Base-by-base conservation (phyloP, 2,113 vertebrate genomes). In the Lutjanus erythropterus region DNA sequence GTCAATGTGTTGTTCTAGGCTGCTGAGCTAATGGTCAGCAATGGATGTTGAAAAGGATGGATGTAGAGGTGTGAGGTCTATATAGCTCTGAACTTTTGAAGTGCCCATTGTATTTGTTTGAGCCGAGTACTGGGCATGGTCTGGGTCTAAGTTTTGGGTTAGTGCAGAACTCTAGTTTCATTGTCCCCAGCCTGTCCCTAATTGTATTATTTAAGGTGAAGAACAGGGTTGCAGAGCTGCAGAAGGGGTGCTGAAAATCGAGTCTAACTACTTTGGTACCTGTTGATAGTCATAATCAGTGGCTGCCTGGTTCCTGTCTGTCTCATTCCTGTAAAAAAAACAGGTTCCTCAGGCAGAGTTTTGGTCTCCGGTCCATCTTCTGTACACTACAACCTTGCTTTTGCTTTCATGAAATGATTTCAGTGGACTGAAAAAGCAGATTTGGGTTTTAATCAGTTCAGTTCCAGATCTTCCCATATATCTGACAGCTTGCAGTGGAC, bases 251-350 rank as follows among this genome's bases (percentile, higher is more conserved):
- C 11, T 56, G 5, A 37, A 27, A 15, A 6, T 23, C 0, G 2
- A 52, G 4, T 42, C 9, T n/a, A 50, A 61, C 44, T 23, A 19
- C 4, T 50, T 39, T 55, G 37, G 19, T 56, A 27, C 56, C 33
- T 52, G 15, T 60, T 56, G 39, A 74, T 62, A 27, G 52, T 74
- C 62, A 71, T 81, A 72, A 70, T 12, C 75, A 86, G 71, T 58
- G 7, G 37, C 21, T 66, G 73, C 46, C 74, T 74, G 61, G 72
- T 93, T 94, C 87, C 83, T 87, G 86, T 92, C 90, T 4, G 75
- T 89, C 89, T 60, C 81, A 92, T 95, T 91, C n/a, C n/a, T n/a
- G n/a, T n/a, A 56, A 60, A 85, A 88, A 73, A 72, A 88, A 92
- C 75, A 81, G 52, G 10, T 44, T 78, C 74, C 91, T 75, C 62